Evolutionary conservation across 2,113 vertebrate species (phyloP), one percentile per base, ranked within the genome.

Genomic region (Plectropomus leopardus): DNA sequence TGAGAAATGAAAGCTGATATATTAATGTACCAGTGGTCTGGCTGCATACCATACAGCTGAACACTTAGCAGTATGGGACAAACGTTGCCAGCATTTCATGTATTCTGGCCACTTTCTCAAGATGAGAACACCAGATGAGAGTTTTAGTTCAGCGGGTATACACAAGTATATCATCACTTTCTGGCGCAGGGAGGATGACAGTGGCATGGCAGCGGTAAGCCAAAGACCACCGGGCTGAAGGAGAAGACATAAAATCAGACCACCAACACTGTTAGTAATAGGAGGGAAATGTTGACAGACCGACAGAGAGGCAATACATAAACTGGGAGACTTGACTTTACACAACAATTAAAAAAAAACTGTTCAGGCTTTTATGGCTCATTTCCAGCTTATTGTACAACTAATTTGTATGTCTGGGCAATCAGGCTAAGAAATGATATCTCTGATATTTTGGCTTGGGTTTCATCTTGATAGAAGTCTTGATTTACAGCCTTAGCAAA

Each of bases 191-290:
- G 24, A 71, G 32, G 54, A 34, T 53, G 69, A 60, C 30, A 51
- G 75, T 45, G 53, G 72, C 17, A 1, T 47, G 67, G 65, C 19
- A 17, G 82, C 19, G 78, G 75, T 83, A 59, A 77, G 47, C 76
- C 85, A 61, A 10, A 85, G 77, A 83, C 88, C 85, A 86, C 86
- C 83, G 66, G 79, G 66, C 59, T 82, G 61, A 71, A 60, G 58
- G 72, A 53, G 76, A 30, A 71, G 44, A 65, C 55, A 50, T 77
- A 32, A 83, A 83, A 58, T 13, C 81, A 86, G 84, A 90, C 84
- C 86, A 91, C 84, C 82, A 87, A 80, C 51, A 65, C 60, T 65
- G 76, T 77, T 66, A 53, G 55, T 1, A 60, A 68, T 47, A n/a
- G 59, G 23, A 64, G 48, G 36, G 23, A 44, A 48, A 45, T 47